Evolutionary conservation across 2,113 vertebrate genomes (phyloP).

Genomic region (Cynoglossus semilaevis): DNA sequence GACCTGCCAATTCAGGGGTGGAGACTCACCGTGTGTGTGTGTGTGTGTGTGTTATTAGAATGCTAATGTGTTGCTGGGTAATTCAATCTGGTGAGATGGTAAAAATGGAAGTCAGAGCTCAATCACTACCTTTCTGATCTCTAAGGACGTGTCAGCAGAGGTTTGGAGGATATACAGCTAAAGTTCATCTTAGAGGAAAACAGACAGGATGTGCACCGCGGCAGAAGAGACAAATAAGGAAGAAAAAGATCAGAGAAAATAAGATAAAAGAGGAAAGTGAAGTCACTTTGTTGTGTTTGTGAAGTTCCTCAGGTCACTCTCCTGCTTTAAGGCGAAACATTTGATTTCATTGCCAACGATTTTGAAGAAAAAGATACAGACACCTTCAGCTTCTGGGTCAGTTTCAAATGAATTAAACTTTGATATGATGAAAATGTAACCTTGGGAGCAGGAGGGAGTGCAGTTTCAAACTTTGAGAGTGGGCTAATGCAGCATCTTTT

Average conservation of each 20-base stretch:
- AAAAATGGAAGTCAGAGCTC: conserved; percentile 20
- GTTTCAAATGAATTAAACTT: no score
- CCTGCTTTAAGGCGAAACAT: conserved; percentile 16
- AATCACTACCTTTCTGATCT: conserved; percentile 2
- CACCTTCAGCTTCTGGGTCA: not conserved
- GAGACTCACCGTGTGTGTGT: not conserved
- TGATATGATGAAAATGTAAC: no score
- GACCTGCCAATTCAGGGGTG: conserved; percentile 48
- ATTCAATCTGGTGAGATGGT: conserved; percentile 33
- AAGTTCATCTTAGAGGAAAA: not conserved
- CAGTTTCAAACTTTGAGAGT: no score
- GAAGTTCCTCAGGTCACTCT: conserved; percentile 11
- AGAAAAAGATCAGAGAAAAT: conserved; percentile 11
- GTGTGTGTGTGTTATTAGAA: conserved; percentile 21
- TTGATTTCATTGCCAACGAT: conserved; percentile 4
- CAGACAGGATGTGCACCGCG: conserved; percentile 1
- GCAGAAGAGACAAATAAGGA: not conserved
- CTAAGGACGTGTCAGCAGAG: not conserved
- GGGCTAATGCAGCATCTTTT: no score
- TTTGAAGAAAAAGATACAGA: not conserved
- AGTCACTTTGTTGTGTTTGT: conserved; percentile 11
- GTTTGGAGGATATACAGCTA: conserved; percentile 7
- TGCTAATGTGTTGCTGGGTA: conserved; percentile 36
- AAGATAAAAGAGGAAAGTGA: conserved; percentile 11
- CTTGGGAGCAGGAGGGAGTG: no score